These are phyloP conservation scores for Gymnarchus niloticus DNA, from an alignment of 2,113 vertebrate genomes.

Conservation along the genomic window DNA sequence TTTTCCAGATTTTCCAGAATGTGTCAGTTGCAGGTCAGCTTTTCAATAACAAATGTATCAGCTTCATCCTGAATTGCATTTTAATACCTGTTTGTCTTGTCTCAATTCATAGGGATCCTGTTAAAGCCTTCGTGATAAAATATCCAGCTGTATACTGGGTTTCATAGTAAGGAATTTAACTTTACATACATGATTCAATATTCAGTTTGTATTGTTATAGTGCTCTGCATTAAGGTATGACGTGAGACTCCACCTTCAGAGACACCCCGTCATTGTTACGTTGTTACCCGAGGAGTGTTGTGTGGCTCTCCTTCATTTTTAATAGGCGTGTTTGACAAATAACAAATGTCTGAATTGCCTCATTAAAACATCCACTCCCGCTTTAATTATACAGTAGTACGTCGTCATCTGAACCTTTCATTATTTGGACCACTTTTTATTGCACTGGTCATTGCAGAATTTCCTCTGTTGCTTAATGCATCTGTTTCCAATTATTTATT, in stretches of 20 bases:
- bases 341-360: not conserved
- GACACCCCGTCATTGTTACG: not conserved
- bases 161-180: conserved; percentile 76
- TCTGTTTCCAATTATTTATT: no score
- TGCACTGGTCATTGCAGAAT: no score
- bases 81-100: not conserved
- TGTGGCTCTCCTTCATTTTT: not conserved
- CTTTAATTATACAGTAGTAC: no score
- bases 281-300: not conserved
- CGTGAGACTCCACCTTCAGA: not conserved
- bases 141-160: conserved; percentile 74
- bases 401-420: no score
- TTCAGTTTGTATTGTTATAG: not conserved
- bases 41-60: not conserved
- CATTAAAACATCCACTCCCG: no score
- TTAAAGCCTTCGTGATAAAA: conserved; percentile 48
- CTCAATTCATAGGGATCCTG: conserved; percentile 53
- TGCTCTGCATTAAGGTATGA: not conserved
- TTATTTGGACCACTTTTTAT: no score
- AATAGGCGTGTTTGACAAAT: no score
- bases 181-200: not conserved
- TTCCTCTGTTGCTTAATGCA: no score
- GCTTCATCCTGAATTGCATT: not conserved
- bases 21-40: not conserved
- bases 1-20: not conserved